Percentiles rank a stretch among this genome's conserved stretches.
These are phyloP conservation scores for Pitta sordida DNA, from an alignment of 2,113 vertebrate species.

Conservation along the genomic window DNA sequence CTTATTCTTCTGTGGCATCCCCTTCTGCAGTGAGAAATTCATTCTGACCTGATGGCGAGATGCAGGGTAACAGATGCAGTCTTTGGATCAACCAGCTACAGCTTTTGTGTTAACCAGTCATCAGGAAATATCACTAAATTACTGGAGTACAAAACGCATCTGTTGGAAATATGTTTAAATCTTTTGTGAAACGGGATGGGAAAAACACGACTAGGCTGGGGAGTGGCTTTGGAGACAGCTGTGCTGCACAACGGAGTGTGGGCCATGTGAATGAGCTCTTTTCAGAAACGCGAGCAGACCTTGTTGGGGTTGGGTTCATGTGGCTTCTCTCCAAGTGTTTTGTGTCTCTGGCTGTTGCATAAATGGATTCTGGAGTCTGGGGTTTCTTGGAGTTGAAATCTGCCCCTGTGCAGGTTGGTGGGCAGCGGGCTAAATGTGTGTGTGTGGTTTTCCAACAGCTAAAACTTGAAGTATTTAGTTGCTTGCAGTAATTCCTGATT, in stretches of 20 bases:
- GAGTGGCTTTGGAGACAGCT: not conserved
- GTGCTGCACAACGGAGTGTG: not conserved
- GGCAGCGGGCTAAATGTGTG: not conserved
- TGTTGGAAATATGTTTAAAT: constrained; percentile 3
- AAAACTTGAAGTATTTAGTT: not conserved
- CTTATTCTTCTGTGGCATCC: not conserved
- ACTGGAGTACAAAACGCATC: not conserved
- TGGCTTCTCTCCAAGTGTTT: not conserved
- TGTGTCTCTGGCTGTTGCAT: not conserved
- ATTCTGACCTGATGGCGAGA: not conserved
- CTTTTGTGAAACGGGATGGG: constrained; percentile 5
- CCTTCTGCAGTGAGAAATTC: not conserved
- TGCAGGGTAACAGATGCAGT: constrained; percentile 33
- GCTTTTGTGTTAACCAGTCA: constrained; percentile 7
- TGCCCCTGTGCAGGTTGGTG: not conserved
- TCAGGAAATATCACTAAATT: constrained; percentile 34
- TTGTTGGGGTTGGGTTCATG: accelerated
- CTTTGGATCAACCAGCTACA: constrained; percentile 28
- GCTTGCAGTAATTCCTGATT: not conserved
- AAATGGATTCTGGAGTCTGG: not conserved
- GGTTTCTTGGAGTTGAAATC: not conserved
- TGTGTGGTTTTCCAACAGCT: not conserved
- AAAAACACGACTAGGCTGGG: not conserved
- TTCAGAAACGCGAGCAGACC: not conserved
- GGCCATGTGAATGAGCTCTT: not conserved